Evolutionary conservation across 2,888 invertebrate species (phyloP), one percentile per base, ranked within the genome.

Genomic region (Hemaris fuciformis): DNA sequence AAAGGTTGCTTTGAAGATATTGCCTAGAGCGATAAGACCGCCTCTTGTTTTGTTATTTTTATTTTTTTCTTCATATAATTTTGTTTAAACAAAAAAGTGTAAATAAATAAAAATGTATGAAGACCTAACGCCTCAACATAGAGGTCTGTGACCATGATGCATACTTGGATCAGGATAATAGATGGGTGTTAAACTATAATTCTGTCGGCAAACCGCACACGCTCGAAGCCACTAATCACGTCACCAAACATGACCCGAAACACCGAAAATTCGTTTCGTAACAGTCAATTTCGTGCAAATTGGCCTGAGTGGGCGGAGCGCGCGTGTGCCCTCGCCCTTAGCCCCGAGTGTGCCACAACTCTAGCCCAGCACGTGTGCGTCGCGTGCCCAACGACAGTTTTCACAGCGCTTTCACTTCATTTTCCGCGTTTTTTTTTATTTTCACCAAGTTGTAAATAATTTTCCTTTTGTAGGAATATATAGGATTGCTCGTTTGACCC

Each of bases 371-470:
- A 85, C 88, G 89, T 84, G 87, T 62, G 61, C 61, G 84, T 65
- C 88, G 83, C 88, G 91, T 89, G 89, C 75, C 80, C 70, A 79
- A 69, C 75, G 72, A 74, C 80, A 80, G 78, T 82, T 78, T 81
- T 82, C 76, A 80, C 78, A 75, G 74, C 71, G 79, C 77, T 83
- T 84, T 82, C 81, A 80, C 74, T 70, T 64, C 60, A 71, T 69
- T 74, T 76, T 77, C 73, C 48, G 48, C 48, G 3, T 53, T 27
- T 53, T 53, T 31, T 43, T 31, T 31, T 10, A 53, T 53, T 53
- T 53, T 20, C 53, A 53, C 10, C 18, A 53, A 27, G 27, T 53
- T 53, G 53, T 53, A 53, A 48, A 48, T 48, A 45, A 25, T 46
- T 46, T 53, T 53, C 31, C 31, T 27, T 53, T 46, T 25, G 46